These are phyloP conservation scores for Sympetrum striolatum DNA, from an alignment of 2,888 invertebrate genomes.

Conservation along the genomic window DNA sequence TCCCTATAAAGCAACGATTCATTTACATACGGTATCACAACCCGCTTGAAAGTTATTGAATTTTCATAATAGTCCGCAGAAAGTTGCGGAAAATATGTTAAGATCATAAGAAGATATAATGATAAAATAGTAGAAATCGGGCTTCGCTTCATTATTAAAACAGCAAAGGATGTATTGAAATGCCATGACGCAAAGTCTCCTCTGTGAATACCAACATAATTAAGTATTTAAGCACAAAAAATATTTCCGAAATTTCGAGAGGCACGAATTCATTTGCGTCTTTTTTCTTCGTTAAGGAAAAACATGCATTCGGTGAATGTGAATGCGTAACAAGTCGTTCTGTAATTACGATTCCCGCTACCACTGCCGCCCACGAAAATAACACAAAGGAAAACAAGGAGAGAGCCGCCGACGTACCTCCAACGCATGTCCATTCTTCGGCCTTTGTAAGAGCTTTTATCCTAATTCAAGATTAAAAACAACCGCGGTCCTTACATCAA, in stretches of 20 bases:
- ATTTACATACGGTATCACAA: too few species aligned
- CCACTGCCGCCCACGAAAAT: background rate
- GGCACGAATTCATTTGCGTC: background rate
- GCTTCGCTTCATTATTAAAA: too few species aligned
- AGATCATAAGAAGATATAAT: too few species aligned
- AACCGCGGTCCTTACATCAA: too few species aligned
- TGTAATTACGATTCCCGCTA: background rate
- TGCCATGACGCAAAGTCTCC: too few species aligned
- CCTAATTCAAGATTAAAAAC: too few species aligned
- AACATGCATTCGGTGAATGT: background rate
- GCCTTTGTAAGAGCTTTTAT: background rate
- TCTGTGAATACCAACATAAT: background rate
- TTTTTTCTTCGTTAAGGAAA: background rate
- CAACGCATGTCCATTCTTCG: background rate
- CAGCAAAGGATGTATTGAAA: too few species aligned
- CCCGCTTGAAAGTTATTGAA: too few species aligned
- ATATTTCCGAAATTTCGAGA: background rate
- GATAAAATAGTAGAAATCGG: too few species aligned
- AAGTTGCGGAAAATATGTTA: too few species aligned
- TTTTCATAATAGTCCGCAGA: too few species aligned
- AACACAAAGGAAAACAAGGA: background rate
- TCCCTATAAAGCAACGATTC: too few species aligned
- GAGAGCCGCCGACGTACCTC: background rate
- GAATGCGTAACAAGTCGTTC: background rate
- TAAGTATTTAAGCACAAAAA: background rate